Percentiles rank a stretch among this genome's conserved stretches.
These are phyloP conservation scores for Hystrix cristata DNA, from an alignment of 2,113 vertebrate genomes.

Conservation along the genomic window DNA sequence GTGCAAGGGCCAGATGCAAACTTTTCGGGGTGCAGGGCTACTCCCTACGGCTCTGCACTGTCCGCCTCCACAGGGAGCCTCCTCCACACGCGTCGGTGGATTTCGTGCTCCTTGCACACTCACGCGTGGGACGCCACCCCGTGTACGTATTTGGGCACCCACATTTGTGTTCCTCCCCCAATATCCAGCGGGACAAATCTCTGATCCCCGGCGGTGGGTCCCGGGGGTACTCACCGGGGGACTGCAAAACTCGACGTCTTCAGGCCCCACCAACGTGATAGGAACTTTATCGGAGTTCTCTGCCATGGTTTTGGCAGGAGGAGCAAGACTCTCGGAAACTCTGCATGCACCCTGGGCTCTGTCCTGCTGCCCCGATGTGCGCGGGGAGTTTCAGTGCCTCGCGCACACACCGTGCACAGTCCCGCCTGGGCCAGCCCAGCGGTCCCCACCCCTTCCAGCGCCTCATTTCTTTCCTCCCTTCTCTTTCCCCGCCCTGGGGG, in stretches of 20 bases:
- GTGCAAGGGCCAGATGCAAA: not conserved
- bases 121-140: not conserved
- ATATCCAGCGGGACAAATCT: not conserved
- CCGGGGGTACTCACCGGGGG: constrained; percentile 90
- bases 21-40: not conserved
- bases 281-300: constrained; percentile 90
- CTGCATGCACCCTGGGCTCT: not conserved
- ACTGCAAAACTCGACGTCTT: constrained; percentile 88
- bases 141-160: not conserved
- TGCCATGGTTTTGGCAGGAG: constrained; percentile 85
- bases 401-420: not conserved
- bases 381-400: not conserved
- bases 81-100: not conserved
- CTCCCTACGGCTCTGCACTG: not conserved
- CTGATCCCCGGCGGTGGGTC: too few relatives aligned
- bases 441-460: constrained; percentile 69
- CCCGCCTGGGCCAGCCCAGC: constrained; percentile 52
- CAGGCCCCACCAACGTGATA: constrained; percentile 88
- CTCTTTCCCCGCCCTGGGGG: not conserved
- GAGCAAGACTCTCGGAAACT: constrained; percentile 24
- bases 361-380: not conserved
- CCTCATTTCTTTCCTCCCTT: constrained; percentile 62
- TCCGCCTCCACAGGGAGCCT: too few relatives aligned
- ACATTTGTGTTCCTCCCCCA: not conserved
- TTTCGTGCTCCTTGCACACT: not conserved